A percentile compares a stretch with the other conserved stretches of the same genome.
phyloP scores from a whole-genome alignment of 2,113 vertebrate species.

The Neodontobutis hainanensis region DNA sequence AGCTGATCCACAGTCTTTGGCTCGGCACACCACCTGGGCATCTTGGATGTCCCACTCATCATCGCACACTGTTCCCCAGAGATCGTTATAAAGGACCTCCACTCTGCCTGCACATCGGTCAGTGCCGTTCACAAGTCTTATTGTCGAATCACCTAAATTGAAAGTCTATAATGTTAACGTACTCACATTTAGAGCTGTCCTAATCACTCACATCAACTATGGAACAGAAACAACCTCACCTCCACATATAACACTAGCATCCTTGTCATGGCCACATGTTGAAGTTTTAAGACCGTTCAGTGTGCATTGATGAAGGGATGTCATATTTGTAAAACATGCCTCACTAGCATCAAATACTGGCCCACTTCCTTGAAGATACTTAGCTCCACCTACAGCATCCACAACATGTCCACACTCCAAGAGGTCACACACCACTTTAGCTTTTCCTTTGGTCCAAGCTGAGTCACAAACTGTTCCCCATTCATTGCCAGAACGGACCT shows the following conservation, averaged over 20 bases:
- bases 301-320: conserved; percentile 42
- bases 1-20: conserved; percentile 63
- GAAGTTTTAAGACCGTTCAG: conserved; percentile 20
- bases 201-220: background rate
- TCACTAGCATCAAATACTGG: conserved; percentile 67
- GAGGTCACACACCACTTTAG: conserved; percentile 59
- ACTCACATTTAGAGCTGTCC: no score
- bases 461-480: conserved; percentile 70
- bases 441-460: conserved; percentile 43
- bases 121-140: conserved; percentile 60
- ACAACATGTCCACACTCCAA: conserved; percentile 51
- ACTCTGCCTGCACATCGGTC: conserved; percentile 63
- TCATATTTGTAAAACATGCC: conserved; percentile 50
- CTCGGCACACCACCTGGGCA: conserved; percentile 52
- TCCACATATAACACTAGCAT: conserved; percentile 65
- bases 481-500: conserved; percentile 23
- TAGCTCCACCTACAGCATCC: conserved; percentile 15
- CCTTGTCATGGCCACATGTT: conserved; percentile 64
- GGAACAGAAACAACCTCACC: conserved; percentile 18
- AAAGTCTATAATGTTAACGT: background rate
- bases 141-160: conserved; percentile 46
- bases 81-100: conserved; percentile 48
- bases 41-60: conserved; percentile 70
- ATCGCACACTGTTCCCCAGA: conserved; percentile 73
- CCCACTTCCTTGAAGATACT: conserved; percentile 50